Base-by-base conservation (phyloP, 92 coral and sea anemone species). In the Zoanthus gigantus region DNA sequence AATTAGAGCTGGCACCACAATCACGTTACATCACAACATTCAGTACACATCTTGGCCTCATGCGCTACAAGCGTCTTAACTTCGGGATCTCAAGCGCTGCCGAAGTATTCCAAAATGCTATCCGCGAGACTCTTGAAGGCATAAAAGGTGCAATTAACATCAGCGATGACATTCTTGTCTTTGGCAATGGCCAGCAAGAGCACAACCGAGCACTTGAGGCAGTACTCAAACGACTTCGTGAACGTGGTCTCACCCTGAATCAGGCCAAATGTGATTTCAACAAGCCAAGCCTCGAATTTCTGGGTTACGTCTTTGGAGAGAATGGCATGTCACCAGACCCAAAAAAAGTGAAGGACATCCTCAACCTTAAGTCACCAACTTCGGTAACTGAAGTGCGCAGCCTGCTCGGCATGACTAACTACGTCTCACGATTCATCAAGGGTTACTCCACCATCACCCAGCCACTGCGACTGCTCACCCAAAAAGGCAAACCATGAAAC, bases 391-490 rank as follows among this genome's bases (percentile, higher is more conserved):
- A 84, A 52, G 42, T 4, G 12, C 74, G 13, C 42, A 30, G 74
- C 74, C 14, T 69, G 12, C 44, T 28, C 2, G 46, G 74, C 46
- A 72, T 72, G 77, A 34, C 53, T 4, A 47, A 47, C 68, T 84
- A 72, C 72, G 42, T 78, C 48, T 76, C 88, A 6, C 80, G 77
- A 47, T 84, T 84, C 50, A 84, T 72, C 16, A 58, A 48, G 29
- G 68, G 77, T 48, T 84, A 52, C 52, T 45, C 88, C n/a, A 84
- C 88, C 58, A 71, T 72, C 32, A 84, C 88, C 44, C 71, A 52
- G 65, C 88, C 88, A 72, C 77, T 73, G 42, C 81, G 46, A 0
- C 4, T 6, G 31, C 46, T 72, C 11, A 72, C 79, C 0, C 81
- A 72, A 68, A 72, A 84, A 15, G 10, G 45, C 1, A 2, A 32